Evolutionary conservation across 2,113 vertebrate species (phyloP), one percentile per base, ranked within the genome.

Genomic region (Ctenomys sociabilis): DNA sequence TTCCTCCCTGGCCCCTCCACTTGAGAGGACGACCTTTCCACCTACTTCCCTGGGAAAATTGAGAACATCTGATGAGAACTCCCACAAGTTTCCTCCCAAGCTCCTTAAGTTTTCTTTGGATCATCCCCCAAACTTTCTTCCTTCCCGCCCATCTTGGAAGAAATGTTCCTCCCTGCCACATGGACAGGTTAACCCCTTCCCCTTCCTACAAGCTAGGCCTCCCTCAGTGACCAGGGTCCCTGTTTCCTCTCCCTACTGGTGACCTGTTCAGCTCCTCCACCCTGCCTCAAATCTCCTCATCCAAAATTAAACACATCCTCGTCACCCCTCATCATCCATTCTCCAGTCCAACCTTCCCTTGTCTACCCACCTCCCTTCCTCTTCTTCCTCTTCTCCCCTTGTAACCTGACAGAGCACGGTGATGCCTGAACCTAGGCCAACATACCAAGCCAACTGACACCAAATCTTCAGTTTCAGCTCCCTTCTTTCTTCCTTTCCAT

Each of bases 41-140:
- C 97, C 96, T 97, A 97, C 96, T 97, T 98, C 94, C 96, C 94
- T 97, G 96, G 91, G 97, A 98, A 98, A 97, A 97, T 96, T 97
- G 88, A 97, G 97, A 98, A 95, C 97, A 97, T 97, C 97, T 96
- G 96, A 98, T 97, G 97, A 97, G 94, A 97, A 97, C 97, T 97
- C 97, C 97, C 97, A 97, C 97, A 97, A 97, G 91, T 97, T 97
- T 97, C 96, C 97, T 97, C 95, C 92, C 85, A 95, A 97, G 82
- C 88, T 92, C 95, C 81, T 92, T 78, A 75, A 96, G 97, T 98
- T 98, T 98, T 98, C 90, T 97, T 98, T 98, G 97, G 97, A 97
- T 95, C 96, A 85, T 95, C 95, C 95, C 96, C 90, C 95, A 96
- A 95, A 97, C 96, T 95, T 97, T 97, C 77, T 92, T 96, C 85